Base-by-base conservation (phyloP, 2,113 vertebrate genomes). In the Melanocharis versteri region DNA sequence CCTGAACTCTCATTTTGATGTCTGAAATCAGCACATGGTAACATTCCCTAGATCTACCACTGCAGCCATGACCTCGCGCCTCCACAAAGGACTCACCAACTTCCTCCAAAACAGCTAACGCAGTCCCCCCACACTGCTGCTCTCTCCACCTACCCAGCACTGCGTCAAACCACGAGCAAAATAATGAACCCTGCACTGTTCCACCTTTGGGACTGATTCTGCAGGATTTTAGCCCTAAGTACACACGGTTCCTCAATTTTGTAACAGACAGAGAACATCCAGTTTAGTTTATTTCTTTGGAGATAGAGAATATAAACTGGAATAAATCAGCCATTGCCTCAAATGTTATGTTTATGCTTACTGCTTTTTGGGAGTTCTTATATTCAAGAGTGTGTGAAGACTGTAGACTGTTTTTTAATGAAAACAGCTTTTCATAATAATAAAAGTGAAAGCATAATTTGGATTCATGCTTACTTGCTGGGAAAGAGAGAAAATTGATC, bases 81-180 rank as follows among this genome's bases (percentile, higher is more conserved):
- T 66, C 42, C 18, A 57, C 13, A 18, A 71, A 62, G 16, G 17
- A 79, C 17, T 48, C 19, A 31, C 7, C 7, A 13, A 6, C 60
- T 66, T 79, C 39, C 66, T 70, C 45, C 17, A 54, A 33, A 20
- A 18, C n/a, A 57, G 13, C 26, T 44, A 31, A 40, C 0, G 4
- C 61, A 37, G 39, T 16, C 50, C 5, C 31, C 19, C 13, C 4
- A 8, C 7, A 5, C 6, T 26, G 7, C 26, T 44, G 37, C 31
- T 44, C 42, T 50, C 21, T 15, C 10, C 82, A 40, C 16, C 33
- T 35, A 27, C 31, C 26, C 44, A 54, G 6, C 42, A 31, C 44
- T 26, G 26, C 0, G 0, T 45, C 35, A 20, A 13, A 62, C 5
- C 26, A 26, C 0, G 0, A 66, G 26, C 1, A 2, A 28, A 8